Evolutionary conservation across 2,888 invertebrate genomes (phyloP).

Genomic region (Rapana venosa): DNA sequence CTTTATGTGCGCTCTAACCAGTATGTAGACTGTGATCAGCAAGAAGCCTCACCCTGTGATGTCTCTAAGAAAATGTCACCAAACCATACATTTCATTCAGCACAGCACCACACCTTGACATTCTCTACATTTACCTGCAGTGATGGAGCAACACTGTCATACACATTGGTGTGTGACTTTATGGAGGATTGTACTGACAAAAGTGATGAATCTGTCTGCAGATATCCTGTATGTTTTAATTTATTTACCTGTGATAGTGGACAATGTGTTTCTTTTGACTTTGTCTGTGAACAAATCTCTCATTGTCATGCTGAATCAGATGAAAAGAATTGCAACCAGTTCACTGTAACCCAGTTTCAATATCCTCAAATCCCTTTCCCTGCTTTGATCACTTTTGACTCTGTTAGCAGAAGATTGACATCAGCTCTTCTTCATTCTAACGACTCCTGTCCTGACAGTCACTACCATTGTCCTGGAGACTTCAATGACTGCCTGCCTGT

Average conservation of each 20-base stretch:
- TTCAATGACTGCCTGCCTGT: conserved; percentile 22
- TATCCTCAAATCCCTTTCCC: neutral
- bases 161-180: conserved; percentile 5
- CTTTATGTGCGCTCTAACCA: neutral
- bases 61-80: neutral
- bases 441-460: conserved; percentile 8
- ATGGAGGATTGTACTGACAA: neutral
- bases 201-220: neutral
- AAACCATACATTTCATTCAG: too few relatives aligned
- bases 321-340: neutral
- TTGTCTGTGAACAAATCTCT: neutral
- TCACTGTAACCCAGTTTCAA: fast-evolving
- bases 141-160: neutral
- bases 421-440: neutral
- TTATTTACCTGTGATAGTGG: neutral
- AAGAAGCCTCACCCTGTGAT: neutral
- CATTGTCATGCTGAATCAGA: conserved; percentile 4
- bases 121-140: neutral
- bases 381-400: neutral
- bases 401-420: neutral
- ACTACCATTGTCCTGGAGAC: neutral
- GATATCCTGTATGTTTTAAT: neutral
- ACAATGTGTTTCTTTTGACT: neutral
- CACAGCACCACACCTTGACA: neutral
- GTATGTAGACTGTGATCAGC: neutral